A percentile compares a stretch with the other conserved stretches of the same genome.
These are phyloP conservation scores for Ormyrus thymus DNA, from an alignment of 2,888 invertebrate species.

Conservation along the genomic window DNA sequence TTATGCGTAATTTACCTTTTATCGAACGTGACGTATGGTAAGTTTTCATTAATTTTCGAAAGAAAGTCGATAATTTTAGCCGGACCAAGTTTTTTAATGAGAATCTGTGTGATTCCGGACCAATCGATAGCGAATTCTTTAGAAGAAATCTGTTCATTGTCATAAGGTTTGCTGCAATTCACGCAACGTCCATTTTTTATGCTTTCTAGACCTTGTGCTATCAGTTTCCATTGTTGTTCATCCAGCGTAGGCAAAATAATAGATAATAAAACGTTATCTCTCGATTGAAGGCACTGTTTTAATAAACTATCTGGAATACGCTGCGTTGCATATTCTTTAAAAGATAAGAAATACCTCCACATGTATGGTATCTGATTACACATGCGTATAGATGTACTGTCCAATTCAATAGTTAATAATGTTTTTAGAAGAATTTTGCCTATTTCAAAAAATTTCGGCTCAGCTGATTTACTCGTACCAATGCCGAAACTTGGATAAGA, in stretches of 20 bases:
- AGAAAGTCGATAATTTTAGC: constrained; percentile 78
- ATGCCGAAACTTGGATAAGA: constrained; percentile 76
- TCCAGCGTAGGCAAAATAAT: constrained; percentile 78
- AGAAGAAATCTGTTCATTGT: constrained; percentile 64
- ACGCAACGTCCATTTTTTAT: constrained; percentile 79
- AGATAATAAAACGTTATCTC: constrained; percentile 78
- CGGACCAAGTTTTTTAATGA: constrained; percentile 80
- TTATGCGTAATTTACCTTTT: constrained; percentile 75
- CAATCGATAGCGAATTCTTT: constrained; percentile 78
- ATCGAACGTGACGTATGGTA: constrained; percentile 79
- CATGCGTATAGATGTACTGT: constrained; percentile 76
- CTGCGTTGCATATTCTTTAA: constrained; percentile 61
- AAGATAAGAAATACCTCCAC: constrained; percentile 79
- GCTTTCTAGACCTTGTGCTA: constrained; percentile 77
- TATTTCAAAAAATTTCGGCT: constrained; percentile 77
- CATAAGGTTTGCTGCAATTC: constrained; percentile 77
- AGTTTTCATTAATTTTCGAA: constrained; percentile 77
- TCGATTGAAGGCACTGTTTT: constrained; percentile 79
- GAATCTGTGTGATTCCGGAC: constrained; percentile 78
- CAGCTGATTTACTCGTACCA: constrained; percentile 58
- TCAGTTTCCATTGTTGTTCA: constrained; percentile 79
- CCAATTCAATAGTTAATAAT: constrained; percentile 75
- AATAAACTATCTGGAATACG: constrained; percentile 75
- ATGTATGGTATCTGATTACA: constrained; percentile 80
- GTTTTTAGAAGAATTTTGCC: constrained; percentile 78